phyloP scores from a whole-genome alignment of 2,888 invertebrate species.

The Cynaeus angustus region DNA sequence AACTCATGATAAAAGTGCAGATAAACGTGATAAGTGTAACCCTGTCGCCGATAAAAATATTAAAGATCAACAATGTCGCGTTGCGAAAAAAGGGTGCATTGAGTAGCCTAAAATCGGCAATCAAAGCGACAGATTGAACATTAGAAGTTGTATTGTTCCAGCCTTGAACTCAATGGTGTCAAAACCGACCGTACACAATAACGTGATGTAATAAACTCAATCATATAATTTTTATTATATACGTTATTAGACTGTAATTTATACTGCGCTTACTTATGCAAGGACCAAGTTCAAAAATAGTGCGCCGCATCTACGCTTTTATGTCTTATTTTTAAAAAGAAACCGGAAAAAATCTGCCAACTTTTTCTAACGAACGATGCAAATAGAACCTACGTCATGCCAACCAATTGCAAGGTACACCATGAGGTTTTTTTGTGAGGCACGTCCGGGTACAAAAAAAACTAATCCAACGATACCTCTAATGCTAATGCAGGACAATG shows the following conservation, averaged over 20 bases:
- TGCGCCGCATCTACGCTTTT: constrained; percentile 22
- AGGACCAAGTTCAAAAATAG: constrained; percentile 31
- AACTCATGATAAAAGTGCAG: constrained; percentile 50
- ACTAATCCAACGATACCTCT: constrained; percentile 31
- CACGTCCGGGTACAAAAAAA: constrained; percentile 50
- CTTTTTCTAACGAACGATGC: constrained; percentile 32
- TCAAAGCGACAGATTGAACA: constrained; percentile 51
- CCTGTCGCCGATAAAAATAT: constrained; percentile 38
- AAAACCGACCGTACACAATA: constrained; percentile 54
- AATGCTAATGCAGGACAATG: constrained; percentile 56
- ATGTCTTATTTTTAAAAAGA: constrained; percentile 40
- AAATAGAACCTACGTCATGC: constrained; percentile 43
- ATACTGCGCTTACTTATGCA: constrained; percentile 36
- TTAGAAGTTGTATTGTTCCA: constrained; percentile 52
- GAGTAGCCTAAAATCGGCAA: constrained; percentile 38
- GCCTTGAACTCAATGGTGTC: constrained; percentile 55
- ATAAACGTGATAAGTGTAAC: constrained; percentile 49
- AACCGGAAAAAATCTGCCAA: constrained; percentile 44
- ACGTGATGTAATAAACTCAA: constrained; percentile 62
- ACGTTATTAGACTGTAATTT: constrained; percentile 18
- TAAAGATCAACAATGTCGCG: constrained; percentile 26
- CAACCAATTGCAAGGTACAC: constrained; percentile 34
- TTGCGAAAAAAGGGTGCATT: constrained; percentile 11
- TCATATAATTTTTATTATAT: constrained; percentile 48
- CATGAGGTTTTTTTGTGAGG: constrained; percentile 22